phyloP scores from a whole-genome alignment of 1,140 invertebrate species.

The Sogatella furcifera region DNA sequence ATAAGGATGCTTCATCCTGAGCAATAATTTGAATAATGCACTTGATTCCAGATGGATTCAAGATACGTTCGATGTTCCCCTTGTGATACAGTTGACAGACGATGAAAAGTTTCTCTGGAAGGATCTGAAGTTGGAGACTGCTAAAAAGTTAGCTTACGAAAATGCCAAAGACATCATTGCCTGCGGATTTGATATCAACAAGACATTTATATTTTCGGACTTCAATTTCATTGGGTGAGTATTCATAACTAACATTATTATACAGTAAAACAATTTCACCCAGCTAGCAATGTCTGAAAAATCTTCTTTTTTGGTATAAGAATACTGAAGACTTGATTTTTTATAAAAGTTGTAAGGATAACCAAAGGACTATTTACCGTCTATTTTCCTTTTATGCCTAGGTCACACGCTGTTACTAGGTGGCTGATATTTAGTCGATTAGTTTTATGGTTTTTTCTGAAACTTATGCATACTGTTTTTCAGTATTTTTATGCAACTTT shows the following conservation, averaged over 20 bases:
- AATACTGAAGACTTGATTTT: no score
- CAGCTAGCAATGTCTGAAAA: background rate
- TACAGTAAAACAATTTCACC: background rate
- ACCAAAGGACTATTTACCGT: no score
- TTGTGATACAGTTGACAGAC: constrained; percentile 95
- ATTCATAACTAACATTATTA: background rate
- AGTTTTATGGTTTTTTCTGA: no score
- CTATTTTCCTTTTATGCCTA: no score
- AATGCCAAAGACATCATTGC: constrained; percentile 99
- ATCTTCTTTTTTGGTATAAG: background rate
- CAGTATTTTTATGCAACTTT: no score
- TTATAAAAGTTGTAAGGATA: no score
- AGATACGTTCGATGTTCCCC: constrained; percentile 92
- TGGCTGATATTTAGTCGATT: no score
- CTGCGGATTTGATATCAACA: constrained; percentile 88
- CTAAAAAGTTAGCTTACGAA: constrained; percentile 70
- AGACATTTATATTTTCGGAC: constrained; percentile 97
- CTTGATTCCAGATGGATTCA: constrained; percentile 76
- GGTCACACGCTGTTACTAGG: no score
- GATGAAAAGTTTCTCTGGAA: constrained; percentile 99
- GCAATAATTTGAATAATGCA: no score
- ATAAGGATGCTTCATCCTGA: no score
- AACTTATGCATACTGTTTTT: no score
- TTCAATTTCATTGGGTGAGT: constrained; percentile 86
- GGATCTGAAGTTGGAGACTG: constrained; percentile 83